Conservation (phyloP, 2,113 vertebrate species). For the Mystacornis crossleyi region DNA sequence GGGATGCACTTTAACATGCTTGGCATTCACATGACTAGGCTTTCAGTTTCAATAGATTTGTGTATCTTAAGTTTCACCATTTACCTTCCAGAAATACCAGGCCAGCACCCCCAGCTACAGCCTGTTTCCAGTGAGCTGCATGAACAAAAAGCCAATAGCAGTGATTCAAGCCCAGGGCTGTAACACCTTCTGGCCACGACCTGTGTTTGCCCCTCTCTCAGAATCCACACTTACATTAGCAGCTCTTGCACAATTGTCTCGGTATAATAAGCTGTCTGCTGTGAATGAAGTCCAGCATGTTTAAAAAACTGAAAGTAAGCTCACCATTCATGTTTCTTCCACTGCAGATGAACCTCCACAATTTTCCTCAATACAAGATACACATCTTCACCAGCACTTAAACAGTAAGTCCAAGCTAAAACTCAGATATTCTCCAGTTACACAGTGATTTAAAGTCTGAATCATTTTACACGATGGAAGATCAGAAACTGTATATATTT, state of each 20-base stretch:
- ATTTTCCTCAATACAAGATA: not conserved
- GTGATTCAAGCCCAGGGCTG: not conserved
- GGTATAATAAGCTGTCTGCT: not conserved
- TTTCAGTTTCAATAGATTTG: not conserved
- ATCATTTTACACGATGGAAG: not conserved
- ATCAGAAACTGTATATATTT: not conserved
- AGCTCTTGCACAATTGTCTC: not conserved
- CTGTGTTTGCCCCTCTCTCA: not conserved
- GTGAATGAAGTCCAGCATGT: not conserved
- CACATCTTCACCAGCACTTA: not conserved
- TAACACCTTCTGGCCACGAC: not conserved
- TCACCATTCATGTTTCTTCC: not conserved
- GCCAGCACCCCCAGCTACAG: not conserved
- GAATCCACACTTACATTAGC: not conserved
- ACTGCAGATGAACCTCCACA: not conserved
- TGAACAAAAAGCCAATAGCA: not conserved
- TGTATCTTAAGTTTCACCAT: not conserved
- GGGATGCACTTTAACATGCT: not conserved
- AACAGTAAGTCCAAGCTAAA: not conserved
- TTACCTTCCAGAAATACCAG: not conserved
- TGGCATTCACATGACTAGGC: not conserved
- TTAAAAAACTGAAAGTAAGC: not conserved
- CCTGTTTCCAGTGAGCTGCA: not conserved
- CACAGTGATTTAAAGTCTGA: not conserved
- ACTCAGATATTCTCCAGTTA: not conserved